Percentiles rank a stretch among this genome's conserved stretches.
These are phyloP conservation scores for Tinea trinotella DNA, from an alignment of 2,888 invertebrate genomes.

Conservation along the genomic window DNA sequence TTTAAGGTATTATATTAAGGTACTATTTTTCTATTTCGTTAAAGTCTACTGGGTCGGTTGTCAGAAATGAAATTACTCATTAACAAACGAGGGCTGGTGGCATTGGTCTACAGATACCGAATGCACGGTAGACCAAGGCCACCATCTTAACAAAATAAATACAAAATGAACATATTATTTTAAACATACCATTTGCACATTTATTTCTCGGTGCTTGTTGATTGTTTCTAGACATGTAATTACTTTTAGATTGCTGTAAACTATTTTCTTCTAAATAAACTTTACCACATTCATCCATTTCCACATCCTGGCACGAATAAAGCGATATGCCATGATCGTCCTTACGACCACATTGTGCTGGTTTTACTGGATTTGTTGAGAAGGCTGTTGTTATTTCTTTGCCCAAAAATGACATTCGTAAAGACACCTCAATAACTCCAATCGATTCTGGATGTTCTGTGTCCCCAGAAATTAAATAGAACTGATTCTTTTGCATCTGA, in stretches of 20 bases:
- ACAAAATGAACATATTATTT: not conserved
- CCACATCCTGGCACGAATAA: conserved; percentile 61
- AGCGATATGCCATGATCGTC: conserved; percentile 58
- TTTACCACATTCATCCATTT: conserved; percentile 62
- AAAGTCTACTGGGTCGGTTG: no score
- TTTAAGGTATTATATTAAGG: no score
- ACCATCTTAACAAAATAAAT: no score
- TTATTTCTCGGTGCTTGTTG: not conserved
- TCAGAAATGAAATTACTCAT: no score
- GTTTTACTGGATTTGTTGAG: conserved; percentile 42
- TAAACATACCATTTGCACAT: conserved; percentile 8
- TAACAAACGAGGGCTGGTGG: no score
- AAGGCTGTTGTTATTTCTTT: conserved; percentile 64
- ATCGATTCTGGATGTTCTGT: conserved; percentile 44
- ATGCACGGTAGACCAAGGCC: no score
- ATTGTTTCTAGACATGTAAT: not conserved
- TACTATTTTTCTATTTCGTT: no score
- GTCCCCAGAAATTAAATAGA: conserved; percentile 49
- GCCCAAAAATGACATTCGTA: conserved; percentile 59
- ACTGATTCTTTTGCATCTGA: conserved; percentile 52
- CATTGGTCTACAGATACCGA: no score
- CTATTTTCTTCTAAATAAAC: conserved; percentile 51
- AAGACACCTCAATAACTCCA: conserved; percentile 54
- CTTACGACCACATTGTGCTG: conserved; percentile 44
- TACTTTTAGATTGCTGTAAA: not conserved